A percentile compares a stretch with the other conserved stretches of the same genome.
Evolutionary conservation across 2,888 invertebrate species (phyloP).

Genomic region (Scrobipalpa atriplicella): DNA sequence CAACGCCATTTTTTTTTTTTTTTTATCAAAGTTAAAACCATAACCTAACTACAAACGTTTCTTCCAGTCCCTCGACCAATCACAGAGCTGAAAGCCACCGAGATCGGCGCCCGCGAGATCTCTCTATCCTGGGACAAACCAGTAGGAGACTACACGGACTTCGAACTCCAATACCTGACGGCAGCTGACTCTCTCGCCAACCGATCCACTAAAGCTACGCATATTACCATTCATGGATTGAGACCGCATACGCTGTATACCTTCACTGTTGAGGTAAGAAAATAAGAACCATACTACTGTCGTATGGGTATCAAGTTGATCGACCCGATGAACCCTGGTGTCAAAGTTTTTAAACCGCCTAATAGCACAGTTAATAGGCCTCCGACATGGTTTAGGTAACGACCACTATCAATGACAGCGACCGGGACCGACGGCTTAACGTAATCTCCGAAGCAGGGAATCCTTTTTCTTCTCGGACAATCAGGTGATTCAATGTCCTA

Average conservation of each 20-base stretch:
- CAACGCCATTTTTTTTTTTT: not conserved
- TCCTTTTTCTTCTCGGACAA: too few species aligned
- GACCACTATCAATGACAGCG: too few species aligned
- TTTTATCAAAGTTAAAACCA: not conserved
- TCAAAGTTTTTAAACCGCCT: too few species aligned
- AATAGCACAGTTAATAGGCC: too few species aligned
- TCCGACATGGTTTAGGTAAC: too few species aligned
- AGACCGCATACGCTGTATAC: conserved; percentile 94
- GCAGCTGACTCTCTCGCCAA: conserved; percentile 74
- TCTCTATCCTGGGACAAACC: conserved; percentile 92
- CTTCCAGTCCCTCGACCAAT: conserved; percentile 91
- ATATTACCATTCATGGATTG: conserved; percentile 86
- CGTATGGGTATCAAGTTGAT: too few species aligned
- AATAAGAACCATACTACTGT: too few species aligned
- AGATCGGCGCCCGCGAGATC: conserved; percentile 90
- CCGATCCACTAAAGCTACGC: conserved; percentile 84
- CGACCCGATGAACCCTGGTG: too few species aligned
- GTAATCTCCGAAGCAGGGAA: too few species aligned
- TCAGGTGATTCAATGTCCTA: too few species aligned
- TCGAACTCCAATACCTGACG: conserved; percentile 89
- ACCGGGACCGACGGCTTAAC: too few species aligned
- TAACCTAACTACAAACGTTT: not conserved
- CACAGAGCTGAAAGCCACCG: conserved; percentile 89
- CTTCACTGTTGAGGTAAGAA: conserved; percentile 90
- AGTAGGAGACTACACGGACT: conserved; percentile 92